phyloP scores from a whole-genome alignment of 2,113 vertebrate genomes.

The Phasianus colchicus region DNA sequence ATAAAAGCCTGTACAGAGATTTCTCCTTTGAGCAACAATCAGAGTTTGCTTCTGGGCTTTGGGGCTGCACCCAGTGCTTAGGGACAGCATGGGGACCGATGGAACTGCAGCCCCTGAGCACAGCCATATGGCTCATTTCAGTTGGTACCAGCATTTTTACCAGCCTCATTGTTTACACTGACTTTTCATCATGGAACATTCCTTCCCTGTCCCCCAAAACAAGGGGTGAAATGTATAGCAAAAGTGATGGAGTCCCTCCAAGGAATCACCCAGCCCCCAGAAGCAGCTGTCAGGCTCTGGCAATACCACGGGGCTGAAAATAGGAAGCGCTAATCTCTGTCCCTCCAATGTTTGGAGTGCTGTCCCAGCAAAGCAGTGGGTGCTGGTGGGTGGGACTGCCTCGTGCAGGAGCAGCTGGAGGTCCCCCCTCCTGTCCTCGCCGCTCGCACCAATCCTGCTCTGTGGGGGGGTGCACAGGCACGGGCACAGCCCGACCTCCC shows the following conservation, averaged over 20 bases:
- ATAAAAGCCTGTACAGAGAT: background rate
- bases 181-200: background rate
- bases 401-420: background rate
- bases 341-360: background rate
- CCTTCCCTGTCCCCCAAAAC: background rate
- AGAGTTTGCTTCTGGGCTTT: background rate
- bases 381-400: background rate
- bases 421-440: background rate
- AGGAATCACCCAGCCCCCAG: background rate
- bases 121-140: background rate
- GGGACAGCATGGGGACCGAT: rapidly evolving
- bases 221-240: background rate
- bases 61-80: background rate
- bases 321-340: background rate
- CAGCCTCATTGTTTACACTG: background rate
- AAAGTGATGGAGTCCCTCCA: background rate
- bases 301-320: background rate
- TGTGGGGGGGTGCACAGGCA: background rate
- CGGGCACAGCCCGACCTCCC: background rate
- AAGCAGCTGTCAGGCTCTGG: background rate
- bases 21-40: background rate
- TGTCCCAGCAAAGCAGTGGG: background rate
- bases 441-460: background rate
- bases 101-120: background rate
- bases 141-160: background rate